Evolutionary conservation across 2,113 vertebrate genomes (phyloP).

Genomic region (Hemibates koningsi): DNA sequence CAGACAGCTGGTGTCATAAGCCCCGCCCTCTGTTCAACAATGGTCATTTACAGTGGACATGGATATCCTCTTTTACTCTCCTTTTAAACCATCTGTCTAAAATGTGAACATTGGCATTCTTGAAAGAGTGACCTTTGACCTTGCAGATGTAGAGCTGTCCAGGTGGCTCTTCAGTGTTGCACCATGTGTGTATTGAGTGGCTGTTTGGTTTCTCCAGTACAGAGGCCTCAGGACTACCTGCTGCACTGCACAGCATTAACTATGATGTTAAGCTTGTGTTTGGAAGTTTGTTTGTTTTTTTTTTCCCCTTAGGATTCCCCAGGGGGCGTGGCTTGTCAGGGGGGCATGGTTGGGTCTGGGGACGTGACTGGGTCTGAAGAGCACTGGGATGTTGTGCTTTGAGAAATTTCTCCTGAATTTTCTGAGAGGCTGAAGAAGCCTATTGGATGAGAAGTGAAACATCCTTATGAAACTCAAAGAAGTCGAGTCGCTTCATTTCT

Average conservation of each 20-base stretch:
- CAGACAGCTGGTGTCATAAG: not conserved
- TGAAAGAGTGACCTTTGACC: not conserved
- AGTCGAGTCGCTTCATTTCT: not conserved
- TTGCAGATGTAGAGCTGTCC: not conserved
- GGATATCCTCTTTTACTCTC: not conserved
- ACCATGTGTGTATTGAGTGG: not conserved
- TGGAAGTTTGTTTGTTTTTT: not conserved
- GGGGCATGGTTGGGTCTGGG: not conserved
- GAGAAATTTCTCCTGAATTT: not conserved
- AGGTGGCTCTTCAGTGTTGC: not conserved
- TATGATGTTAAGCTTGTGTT: not conserved
- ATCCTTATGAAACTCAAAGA: not conserved
- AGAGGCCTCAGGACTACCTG: not conserved
- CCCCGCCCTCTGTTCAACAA: not conserved
- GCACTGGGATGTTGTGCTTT: not conserved
- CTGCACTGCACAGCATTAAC: not conserved
- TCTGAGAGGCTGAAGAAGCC: not conserved
- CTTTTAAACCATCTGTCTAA: not conserved
- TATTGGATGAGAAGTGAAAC: not conserved
- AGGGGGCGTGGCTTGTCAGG: not conserved
- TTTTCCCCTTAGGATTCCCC: not conserved
- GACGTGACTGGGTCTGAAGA: not conserved
- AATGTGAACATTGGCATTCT: not conserved
- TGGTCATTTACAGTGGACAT: not conserved
- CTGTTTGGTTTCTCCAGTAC: not conserved